Evolutionary conservation across 1,140 invertebrate genomes (phyloP), one percentile per base, ranked within the genome.

Genomic region (Araneus ventricosus): DNA sequence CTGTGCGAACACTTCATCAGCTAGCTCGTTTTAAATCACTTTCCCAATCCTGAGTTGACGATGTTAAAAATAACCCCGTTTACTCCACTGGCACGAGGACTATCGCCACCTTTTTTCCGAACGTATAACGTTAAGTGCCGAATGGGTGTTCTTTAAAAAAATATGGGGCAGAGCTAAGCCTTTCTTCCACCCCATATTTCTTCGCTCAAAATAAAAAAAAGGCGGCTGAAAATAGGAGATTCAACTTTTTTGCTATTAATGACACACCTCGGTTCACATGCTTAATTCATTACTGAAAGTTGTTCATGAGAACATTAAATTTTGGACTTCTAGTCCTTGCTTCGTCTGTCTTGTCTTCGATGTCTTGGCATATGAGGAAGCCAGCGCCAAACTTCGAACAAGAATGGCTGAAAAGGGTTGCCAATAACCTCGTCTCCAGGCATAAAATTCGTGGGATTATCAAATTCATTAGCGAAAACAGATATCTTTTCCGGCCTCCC

Each of bases 41-140:
- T 8, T 82, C 22, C 37, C 22, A 14, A 24, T 41, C 10, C 80
- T 45, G 39, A 5, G 80, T 22, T 27, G 39, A 52, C 39, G 37
- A 82, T 24, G 24, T 82, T 82, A 82, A 82, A 82, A 82, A 82
- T 82, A 82, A 17, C 41, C 27, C n/a, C n/a, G 52, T 75, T 75
- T 37, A 34, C 30, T 30, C 30, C 4, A 14, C 34, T 75, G 70
- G 70, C 70, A 75, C 5, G 17, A 34, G 34, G 5, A 20, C 30
- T 27, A 30, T 75, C 27, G 8, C 70, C 27, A 17, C 34, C 20
- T 75, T 75, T 75, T 75, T 34, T 75, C 6, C 6, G 30, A 17
- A 22, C 1, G 20, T 34, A 2, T 34, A 75, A 75, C 34, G 30
- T 34, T 75, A 34, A 75, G 70, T 22, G 30, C 70, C 14, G 30